These are phyloP conservation scores for Rhynchonycteris naso DNA, from an alignment of 2,797 vertebrate species.

Conservation along the genomic window DNA sequence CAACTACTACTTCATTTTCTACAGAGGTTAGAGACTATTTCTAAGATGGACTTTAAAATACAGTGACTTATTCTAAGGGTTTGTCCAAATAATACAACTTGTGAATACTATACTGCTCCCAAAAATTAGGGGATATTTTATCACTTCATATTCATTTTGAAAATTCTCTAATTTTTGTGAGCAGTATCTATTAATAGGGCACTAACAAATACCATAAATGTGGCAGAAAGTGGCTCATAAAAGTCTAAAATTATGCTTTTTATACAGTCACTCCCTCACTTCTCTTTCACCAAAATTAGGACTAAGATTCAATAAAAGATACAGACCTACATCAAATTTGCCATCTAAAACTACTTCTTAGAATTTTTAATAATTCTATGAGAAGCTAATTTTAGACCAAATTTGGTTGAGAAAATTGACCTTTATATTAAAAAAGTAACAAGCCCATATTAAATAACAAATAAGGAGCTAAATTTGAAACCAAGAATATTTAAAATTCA, in stretches of 20 bases:
- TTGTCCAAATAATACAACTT: neutral
- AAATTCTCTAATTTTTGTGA: no score
- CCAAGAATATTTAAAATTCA: neutral
- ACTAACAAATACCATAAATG: neutral
- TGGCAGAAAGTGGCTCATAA: neutral
- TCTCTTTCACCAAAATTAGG: neutral
- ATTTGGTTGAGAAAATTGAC: neutral
- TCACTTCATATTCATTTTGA: no score
- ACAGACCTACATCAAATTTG: neutral
- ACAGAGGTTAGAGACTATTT: neutral
- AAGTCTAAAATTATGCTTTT: neutral
- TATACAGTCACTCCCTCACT: neutral
- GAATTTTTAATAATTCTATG: neutral
- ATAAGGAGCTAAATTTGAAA: neutral
- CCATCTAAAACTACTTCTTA: neutral
- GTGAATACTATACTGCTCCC: neutral
- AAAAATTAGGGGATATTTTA: no score
- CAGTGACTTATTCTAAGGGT: neutral
- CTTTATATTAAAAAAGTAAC: neutral
- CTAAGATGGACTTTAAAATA: neutral
- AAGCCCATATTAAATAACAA: neutral
- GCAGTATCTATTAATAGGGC: neutral
- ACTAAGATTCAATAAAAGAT: neutral
- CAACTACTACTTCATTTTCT: neutral
- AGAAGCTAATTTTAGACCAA: neutral